Conservation (phyloP, 2,797 vertebrate genomes). For the Setipinna tenuifilis region DNA sequence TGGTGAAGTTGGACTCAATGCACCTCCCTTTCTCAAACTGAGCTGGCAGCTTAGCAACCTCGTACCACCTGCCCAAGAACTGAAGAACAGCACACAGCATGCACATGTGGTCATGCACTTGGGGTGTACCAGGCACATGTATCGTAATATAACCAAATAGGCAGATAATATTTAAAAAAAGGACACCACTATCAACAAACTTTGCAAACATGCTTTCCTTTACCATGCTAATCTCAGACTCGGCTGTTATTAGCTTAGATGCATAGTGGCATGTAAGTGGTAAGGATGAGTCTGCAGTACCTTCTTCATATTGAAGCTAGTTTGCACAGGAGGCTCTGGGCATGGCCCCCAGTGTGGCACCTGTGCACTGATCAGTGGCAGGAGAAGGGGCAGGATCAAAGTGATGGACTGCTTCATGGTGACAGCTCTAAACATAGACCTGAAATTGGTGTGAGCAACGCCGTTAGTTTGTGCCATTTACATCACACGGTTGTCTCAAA, state of each 20-base stretch:
- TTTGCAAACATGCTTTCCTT: neutral
- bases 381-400: conserved; percentile 57
- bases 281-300: neutral
- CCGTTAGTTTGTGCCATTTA: neutral
- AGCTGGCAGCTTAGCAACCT: conserved; percentile 88
- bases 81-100: conserved; percentile 55
- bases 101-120: neutral
- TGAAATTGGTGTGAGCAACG: neutral
- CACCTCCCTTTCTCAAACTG: conserved; percentile 88
- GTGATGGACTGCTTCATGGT: conserved; percentile 63
- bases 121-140: neutral
- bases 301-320: conserved; percentile 64
- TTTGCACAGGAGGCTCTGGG: conserved; percentile 74
- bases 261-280: neutral
- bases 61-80: conserved; percentile 93
- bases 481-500: neutral
- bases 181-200: neutral
- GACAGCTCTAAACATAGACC: neutral
- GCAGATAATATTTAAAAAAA: neutral
- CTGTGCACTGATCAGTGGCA: conserved; percentile 68
- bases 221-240: neutral
- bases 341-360: conserved; percentile 80
- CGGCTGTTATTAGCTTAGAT: neutral
- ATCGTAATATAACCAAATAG: neutral
- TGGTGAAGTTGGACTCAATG: conserved; percentile 85